Evolutionary conservation across 2,113 vertebrate species (phyloP).

Genomic region (Picathartes gymnocephalus): DNA sequence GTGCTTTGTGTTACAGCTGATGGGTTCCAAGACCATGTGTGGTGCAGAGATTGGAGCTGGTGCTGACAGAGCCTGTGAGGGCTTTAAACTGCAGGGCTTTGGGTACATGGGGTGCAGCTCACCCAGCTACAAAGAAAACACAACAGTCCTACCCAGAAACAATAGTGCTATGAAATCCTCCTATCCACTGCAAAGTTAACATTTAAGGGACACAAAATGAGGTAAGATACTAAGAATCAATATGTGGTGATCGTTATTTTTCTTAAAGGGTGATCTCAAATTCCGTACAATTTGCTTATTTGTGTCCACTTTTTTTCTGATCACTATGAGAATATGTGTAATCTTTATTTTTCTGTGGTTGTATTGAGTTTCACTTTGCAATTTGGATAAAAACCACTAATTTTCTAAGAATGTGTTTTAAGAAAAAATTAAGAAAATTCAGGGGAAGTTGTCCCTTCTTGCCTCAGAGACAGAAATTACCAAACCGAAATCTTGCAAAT

Average conservation of each 20-base stretch:
- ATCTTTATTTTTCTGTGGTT: background rate
- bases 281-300: background rate
- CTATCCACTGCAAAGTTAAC: background rate
- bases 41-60: background rate
- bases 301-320: background rate
- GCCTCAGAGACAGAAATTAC: background rate
- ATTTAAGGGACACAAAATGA: background rate
- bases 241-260: background rate
- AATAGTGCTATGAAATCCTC: background rate
- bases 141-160: background rate
- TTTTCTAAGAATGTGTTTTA: background rate
- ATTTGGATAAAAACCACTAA: background rate
- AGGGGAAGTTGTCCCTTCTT: background rate
- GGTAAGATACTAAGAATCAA: background rate
- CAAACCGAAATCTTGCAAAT: background rate
- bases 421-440: background rate
- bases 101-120: background rate
- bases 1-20: accelerated
- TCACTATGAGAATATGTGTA: accelerated
- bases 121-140: background rate
- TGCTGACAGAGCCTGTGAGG: background rate
- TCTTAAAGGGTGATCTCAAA: background rate
- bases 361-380: background rate
- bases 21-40: background rate
- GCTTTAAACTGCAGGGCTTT: background rate